Base-by-base conservation (phyloP, 2,797 vertebrate genomes). In the Clarias fuscus region DNA sequence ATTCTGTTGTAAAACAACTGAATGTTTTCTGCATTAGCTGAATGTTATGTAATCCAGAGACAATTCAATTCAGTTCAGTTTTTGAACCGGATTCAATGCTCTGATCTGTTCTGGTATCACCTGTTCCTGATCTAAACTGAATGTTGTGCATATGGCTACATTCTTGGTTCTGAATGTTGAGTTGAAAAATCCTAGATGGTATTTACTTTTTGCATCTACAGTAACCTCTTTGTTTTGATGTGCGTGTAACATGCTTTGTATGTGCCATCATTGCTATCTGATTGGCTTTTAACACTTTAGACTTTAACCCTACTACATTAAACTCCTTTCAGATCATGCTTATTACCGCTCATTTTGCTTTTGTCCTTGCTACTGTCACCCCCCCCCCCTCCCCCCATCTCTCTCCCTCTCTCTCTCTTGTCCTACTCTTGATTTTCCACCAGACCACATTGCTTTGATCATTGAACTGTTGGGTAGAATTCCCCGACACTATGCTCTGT, bases 401-500 rank as follows among this genome's bases (percentile, higher is more conserved):
- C 67, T 80, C 59, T 84, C 65, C 59, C 80, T 91, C 81, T 73
- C 78, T 85, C 75, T 86, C 77, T 77, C 83, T 43, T 76, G 71
- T 91, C 81, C 78, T 84, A 85, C 82, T 85, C 71, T 86, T 90
- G 91, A 86, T 77, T 79, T 84, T 81, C 43, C 93, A 95, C 94
- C 94, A 95, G 95, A 96, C 94, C 96, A 96, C 91, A 93, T 96
- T 88, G 95, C 92, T 73, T 94, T 94, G 88, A 94, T 95, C 93
- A 96, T 95, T 91, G 95, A 96, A 92, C 95, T 96, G 92, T 94
- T 96, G 84, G 96, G 96, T 93, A 94, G 94, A 95, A 94, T 96
- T 90, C 96, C 96, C 92, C 92, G 93, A 88, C 93, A 93, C 90
- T 95, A 93, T 95, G 94, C 94, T 88, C 94, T 96, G 92, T 94